Evolutionary conservation across 2,113 vertebrate genomes (phyloP), one percentile per base, ranked within the genome.

Genomic region (human): DNA sequence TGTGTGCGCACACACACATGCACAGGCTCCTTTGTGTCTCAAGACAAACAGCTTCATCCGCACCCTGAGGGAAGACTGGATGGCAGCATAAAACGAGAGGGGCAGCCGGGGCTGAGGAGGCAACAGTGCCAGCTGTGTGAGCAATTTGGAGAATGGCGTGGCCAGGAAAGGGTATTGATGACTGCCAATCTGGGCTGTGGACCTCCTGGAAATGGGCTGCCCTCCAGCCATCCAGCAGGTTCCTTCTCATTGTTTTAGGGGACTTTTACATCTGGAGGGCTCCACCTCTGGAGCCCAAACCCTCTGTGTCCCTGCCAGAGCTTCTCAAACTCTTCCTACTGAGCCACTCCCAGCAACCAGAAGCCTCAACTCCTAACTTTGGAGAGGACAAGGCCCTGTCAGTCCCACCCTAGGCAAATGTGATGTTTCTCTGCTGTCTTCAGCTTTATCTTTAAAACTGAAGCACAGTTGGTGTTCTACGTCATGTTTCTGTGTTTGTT

Each of bases 71-170:
- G 45, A 95, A 84, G 83, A 78, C 32, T 10, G n/a, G 32, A 61
- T 40, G 45, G 32, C 48, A 93, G 5, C 30, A 66, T 64, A 35
- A 57, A 92, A 30, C 22, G 1, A 52, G 48, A n/a, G 8, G 68
- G 18, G 13, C 18, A 23, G 11, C 25, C 83, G 48, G 45, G 93
- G 35, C 55, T 61, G 27, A 85, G 75, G 48, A 92, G 76, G 27
- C 38, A 30, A 8, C 38, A 4, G 61, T 43, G 64, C 40, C 4
- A 50, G 1, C 27, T 43, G 17, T 18, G 0, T 25, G 48, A 23
- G 25, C 25, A 25, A 18, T 52, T 0, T 11, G 50, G 43, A 57
- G 22, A 70, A 55, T 1, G 18, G 43, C 8, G 0, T 6, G 3
- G 2, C 35, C 45, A 32, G 7, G 32, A 6, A 35, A 22, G 6